These are phyloP conservation scores for Emydoidea blandingii DNA, from an alignment of 2,797 vertebrate species.

Conservation along the genomic window DNA sequence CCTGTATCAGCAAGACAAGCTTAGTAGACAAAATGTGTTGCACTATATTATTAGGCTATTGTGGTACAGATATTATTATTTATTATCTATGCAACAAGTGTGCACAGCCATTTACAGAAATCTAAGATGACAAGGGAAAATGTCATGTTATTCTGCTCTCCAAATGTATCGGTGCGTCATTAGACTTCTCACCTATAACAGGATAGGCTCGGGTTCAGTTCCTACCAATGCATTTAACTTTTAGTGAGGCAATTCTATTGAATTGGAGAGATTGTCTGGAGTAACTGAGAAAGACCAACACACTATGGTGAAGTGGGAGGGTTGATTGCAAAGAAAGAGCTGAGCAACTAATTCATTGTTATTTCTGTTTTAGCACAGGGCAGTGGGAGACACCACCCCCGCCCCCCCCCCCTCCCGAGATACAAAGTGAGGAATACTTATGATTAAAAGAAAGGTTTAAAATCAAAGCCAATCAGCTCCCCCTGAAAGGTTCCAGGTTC, in stretches of 20 bases:
- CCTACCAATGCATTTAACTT: background rate
- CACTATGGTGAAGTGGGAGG: background rate
- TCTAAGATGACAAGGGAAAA: background rate
- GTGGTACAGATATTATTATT: background rate
- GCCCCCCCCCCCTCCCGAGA: background rate
- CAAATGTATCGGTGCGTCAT: fast-evolving
- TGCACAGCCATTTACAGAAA: background rate
- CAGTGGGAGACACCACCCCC: background rate
- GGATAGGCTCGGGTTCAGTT: background rate
- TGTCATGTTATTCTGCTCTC: background rate
- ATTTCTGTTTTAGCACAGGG: background rate
- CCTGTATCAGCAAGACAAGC: slow-evolving; percentile 73
- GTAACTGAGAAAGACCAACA: background rate
- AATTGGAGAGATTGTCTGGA: background rate
- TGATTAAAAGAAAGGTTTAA: background rate
- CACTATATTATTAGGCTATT: slow-evolving; percentile 43
- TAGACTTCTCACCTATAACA: background rate
- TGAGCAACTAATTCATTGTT: background rate
- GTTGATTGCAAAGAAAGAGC: background rate
- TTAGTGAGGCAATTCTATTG: background rate
- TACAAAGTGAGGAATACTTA: background rate
- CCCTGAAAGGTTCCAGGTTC: background rate
- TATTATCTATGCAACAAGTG: background rate
- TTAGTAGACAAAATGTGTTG: slow-evolving; percentile 67
- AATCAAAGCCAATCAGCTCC: background rate